phyloP scores from a whole-genome alignment of 2,797 vertebrate genomes.

The Loriculus beryllinus region DNA sequence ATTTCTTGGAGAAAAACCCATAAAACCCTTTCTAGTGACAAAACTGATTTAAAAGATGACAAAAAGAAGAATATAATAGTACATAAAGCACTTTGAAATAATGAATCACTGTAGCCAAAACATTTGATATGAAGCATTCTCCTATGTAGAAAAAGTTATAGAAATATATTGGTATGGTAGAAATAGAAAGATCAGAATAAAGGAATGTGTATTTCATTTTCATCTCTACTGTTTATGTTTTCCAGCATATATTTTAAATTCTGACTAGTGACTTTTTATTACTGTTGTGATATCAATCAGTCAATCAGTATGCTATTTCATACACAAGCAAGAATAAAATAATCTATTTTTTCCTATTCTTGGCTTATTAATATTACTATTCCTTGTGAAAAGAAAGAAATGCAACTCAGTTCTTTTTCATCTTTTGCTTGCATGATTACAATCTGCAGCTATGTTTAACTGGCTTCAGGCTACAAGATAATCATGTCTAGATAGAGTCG shows the following conservation, averaged over 20 bases:
- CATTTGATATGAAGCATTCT: not conserved
- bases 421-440: slow-evolving; percentile 29
- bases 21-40: slow-evolving; percentile 6
- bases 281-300: not conserved
- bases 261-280: slow-evolving; percentile 4
- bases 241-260: slow-evolving; percentile 13
- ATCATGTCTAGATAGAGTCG: slow-evolving; percentile 29
- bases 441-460: not conserved
- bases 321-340: slow-evolving; percentile 15
- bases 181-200: slow-evolving; percentile 18
- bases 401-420: not conserved
- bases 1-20: not conserved
- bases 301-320: not conserved
- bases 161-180: not conserved
- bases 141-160: not conserved
- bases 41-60: slow-evolving; percentile 22
- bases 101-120: not conserved
- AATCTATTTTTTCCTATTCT: slow-evolving; percentile 14
- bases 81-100: not conserved
- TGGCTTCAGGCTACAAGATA: slow-evolving; percentile 43
- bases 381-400: slow-evolving; percentile 26
- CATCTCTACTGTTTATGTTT: not conserved
- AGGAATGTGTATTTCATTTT: slow-evolving; percentile 22
- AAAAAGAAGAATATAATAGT: not conserved
- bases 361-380: slow-evolving; percentile 22